Conservation (phyloP, 1,140 invertebrate species). For the Drosophila auraria region DNA sequence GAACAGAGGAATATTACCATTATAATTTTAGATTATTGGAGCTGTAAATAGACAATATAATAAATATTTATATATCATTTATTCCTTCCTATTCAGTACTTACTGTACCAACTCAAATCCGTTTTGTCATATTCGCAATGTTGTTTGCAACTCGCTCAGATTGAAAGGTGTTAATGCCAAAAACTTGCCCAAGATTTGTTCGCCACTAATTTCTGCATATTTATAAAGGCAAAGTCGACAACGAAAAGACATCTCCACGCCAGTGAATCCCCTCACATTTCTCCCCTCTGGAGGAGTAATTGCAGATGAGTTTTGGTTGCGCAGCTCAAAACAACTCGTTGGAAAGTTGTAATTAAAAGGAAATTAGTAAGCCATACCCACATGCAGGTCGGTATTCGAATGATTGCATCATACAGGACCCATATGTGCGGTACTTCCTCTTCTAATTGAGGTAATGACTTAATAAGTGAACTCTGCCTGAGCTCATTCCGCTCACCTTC, state of each 20-base stretch:
- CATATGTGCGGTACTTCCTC: conserved; percentile 56
- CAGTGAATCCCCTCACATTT: conserved; percentile 2
- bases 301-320: conserved; percentile 54
- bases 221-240: conserved; percentile 77
- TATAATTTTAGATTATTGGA: too few relatives aligned
- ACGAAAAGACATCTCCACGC: conserved; percentile 57
- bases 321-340: conserved; percentile 56
- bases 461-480: conserved; percentile 51
- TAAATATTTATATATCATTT: not conserved
- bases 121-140: conserved; percentile 59
- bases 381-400: not conserved
- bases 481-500: not conserved
- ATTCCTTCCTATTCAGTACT: not conserved
- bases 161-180: conserved; percentile 82
- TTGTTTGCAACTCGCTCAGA: conserved; percentile 61
- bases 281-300: conserved; percentile 55
- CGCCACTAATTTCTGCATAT: conserved; percentile 77
- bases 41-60: too few relatives aligned
- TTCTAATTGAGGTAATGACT: conserved; percentile 69
- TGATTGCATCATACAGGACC: conserved; percentile 25
- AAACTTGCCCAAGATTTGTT: conserved; percentile 81
- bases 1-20: too few relatives aligned
- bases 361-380: conserved; percentile 66
- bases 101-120: conserved; percentile 30
- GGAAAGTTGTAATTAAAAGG: conserved; percentile 70